These are phyloP conservation scores for Watersipora subatra DNA, from an alignment of 1,140 invertebrate species.

Conservation along the genomic window DNA sequence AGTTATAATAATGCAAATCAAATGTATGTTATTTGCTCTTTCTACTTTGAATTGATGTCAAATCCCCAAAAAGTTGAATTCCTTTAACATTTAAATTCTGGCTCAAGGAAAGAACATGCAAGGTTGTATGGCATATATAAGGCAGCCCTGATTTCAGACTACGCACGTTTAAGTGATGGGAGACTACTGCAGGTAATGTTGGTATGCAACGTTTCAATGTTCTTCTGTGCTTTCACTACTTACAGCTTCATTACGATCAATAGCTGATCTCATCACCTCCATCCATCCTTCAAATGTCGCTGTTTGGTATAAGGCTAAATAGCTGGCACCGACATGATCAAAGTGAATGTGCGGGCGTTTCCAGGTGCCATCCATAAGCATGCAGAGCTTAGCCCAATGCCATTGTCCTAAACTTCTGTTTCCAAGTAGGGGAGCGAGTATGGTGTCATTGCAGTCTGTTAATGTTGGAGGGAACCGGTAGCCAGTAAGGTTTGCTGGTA, in stretches of 20 bases:
- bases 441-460: not conserved
- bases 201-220: too few relatives aligned
- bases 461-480: not conserved
- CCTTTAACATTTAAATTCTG: too few relatives aligned
- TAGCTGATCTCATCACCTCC: slow-evolving; percentile 97
- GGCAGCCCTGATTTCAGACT: too few relatives aligned
- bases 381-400: not conserved
- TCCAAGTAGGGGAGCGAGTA: not conserved
- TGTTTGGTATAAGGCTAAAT: slow-evolving; percentile 92
- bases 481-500: not conserved
- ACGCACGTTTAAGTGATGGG: too few relatives aligned
- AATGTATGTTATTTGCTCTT: too few relatives aligned
- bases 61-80: too few relatives aligned
- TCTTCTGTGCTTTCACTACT: too few relatives aligned
- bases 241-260: slow-evolving; percentile 59
- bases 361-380: slow-evolving; percentile 61
- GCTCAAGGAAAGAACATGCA: too few relatives aligned
- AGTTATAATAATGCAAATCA: too few relatives aligned
- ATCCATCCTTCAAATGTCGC: slow-evolving; percentile 74
- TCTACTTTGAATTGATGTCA: too few relatives aligned
- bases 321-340: slow-evolving; percentile 90
- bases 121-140: too few relatives aligned
- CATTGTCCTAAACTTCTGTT: not conserved
- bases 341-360: slow-evolving; percentile 93
- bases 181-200: too few relatives aligned